Evolutionary conservation across 2,113 vertebrate species (phyloP), one percentile per base, ranked within the genome.

Genomic region (Sminthopsis crassicaudata): DNA sequence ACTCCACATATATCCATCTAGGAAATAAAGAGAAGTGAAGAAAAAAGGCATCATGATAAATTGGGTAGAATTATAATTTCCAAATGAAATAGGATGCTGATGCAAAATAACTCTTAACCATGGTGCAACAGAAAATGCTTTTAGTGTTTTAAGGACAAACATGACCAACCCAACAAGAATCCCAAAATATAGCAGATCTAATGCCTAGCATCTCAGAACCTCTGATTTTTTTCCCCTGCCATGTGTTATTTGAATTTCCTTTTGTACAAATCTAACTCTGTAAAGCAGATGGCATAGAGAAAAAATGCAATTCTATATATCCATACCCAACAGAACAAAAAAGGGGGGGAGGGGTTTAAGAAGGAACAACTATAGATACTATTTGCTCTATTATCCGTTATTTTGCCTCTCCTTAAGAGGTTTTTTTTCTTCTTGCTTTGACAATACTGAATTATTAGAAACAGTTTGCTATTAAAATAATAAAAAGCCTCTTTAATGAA

Each of bases 291-390:
- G 36, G 93, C 7, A 94, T 52, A 46, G 26, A 84, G 27, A 52
- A 93, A 97, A 93, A 96, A 2, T 9, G 60, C 84, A 92, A 94
- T 95, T 95, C 96, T 89, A 90, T 90, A 95, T 91, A 76, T 90
- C 26, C 52, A 94, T 76, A 95, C 12, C 53, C 95, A 95, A 95
- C 2, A 96, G 27, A 93, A 94, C 24, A 94, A 90, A 93, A 54
- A 27, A 16, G 46, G 27, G 25, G 46, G 46, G 26, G 22, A 2
- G 12, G n/a, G 76, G 14, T 95, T 95, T 51, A 90, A 36, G 14
- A 95, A 96, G n/a, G 46, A 95, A 46, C n/a, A 94, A 36, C 60
- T 93, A 91, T 36, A 94, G 9, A 46, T 90, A 96, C 24, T 93
- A 96, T 92, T 46, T 94, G 84, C 4, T 92, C 96, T 95, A 55